Evolutionary conservation across 2,113 vertebrate species (phyloP).

Genomic region (Labrus mixtus): DNA sequence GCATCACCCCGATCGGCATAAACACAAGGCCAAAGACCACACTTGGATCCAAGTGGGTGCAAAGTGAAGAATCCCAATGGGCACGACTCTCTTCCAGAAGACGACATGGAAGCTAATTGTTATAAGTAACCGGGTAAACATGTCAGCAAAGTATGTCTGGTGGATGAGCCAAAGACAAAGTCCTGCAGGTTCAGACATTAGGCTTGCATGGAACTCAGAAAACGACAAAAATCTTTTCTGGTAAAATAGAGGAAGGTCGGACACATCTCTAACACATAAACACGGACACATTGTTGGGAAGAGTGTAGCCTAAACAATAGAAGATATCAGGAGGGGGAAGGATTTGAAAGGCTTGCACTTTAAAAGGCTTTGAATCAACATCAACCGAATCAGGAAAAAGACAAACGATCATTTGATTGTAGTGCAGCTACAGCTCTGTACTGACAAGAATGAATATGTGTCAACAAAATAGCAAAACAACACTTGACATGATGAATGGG

Average conservation of each 20-base stretch:
- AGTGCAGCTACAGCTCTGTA: background rate
- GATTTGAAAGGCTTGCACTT: slow-evolving; percentile 17
- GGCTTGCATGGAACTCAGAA: slow-evolving; percentile 37
- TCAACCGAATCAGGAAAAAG: background rate
- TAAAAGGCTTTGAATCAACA: background rate
- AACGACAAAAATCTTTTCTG: slow-evolving; percentile 60
- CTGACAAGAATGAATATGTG: background rate
- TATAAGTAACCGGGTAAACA: slow-evolving; percentile 78
- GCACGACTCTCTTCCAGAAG: slow-evolving; percentile 51
- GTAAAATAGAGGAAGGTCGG: slow-evolving; percentile 36
- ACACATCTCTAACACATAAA: slow-evolving; percentile 49
- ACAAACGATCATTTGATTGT: background rate
- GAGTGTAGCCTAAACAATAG: slow-evolving; percentile 56
- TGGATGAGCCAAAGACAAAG: slow-evolving; percentile 59
- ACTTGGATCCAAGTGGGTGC: slow-evolving; percentile 70
- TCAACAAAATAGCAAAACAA: no score
- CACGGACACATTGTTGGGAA: slow-evolving; percentile 54
- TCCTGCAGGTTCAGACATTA: slow-evolving; percentile 38
- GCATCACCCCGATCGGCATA: slow-evolving; percentile 79
- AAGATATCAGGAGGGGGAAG: slow-evolving; percentile 30
- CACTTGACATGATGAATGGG: no score
- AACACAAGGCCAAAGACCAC: slow-evolving; percentile 78
- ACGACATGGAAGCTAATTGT: slow-evolving; percentile 75
- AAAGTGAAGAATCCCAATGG: slow-evolving; percentile 66
- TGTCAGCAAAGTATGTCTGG: slow-evolving; percentile 75